These are phyloP conservation scores for Pseudococcus viburni DNA, from an alignment of 2,888 invertebrate genomes.

Conservation along the genomic window DNA sequence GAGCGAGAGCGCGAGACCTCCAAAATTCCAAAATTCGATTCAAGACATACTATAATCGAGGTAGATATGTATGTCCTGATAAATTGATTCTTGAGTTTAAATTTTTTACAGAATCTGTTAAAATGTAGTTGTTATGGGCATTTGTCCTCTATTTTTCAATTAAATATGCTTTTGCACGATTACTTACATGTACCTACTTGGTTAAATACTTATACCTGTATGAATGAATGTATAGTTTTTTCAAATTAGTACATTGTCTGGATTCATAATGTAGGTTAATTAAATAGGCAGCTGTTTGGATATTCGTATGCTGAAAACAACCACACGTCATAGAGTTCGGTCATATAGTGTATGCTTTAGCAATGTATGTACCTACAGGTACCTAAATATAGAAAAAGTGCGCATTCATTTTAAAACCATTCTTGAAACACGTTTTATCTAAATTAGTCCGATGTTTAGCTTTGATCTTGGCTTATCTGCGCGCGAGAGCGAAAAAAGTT, in stretches of 20 bases:
- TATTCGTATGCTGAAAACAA: background rate
- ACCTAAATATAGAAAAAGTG: background rate
- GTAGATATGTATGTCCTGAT: no score
- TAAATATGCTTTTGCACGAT: background rate
- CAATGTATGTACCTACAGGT: no score
- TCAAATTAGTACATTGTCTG: no score
- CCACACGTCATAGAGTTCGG: background rate
- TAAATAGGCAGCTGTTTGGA: background rate
- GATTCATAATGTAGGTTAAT: background rate
- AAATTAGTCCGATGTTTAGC: conserved; percentile 3
- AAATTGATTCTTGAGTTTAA: background rate
- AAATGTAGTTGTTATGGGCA: no score
- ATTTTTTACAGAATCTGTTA: no score
- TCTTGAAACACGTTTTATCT: conserved; percentile 20
- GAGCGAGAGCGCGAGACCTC: no score
- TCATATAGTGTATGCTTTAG: background rate
- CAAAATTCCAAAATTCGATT: no score
- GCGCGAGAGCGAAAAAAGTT: background rate
- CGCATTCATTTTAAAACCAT: background rate
- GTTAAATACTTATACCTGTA: no score
- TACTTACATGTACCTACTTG: background rate
- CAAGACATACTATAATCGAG: no score
- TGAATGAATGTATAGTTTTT: no score
- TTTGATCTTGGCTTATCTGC: conserved; percentile 33
- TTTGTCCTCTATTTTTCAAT: background rate